A percentile compares a stretch with the other conserved stretches of the same genome.
Evolutionary conservation across 2,113 vertebrate genomes (phyloP).

Genomic region (Tapirus terrestris): DNA sequence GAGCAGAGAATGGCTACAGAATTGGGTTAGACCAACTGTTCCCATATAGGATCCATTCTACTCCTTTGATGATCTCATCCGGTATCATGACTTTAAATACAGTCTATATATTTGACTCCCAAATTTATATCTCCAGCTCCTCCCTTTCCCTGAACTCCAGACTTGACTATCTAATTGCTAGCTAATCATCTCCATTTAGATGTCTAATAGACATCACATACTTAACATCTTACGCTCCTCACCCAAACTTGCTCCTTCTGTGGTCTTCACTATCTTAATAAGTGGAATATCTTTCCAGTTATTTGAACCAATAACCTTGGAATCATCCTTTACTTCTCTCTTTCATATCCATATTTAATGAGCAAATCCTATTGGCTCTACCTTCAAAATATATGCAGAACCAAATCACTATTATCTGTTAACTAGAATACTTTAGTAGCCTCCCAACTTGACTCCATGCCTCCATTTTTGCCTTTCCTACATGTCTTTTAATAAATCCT

Average conservation of each 20-base stretch:
- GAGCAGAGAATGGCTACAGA: neutral
- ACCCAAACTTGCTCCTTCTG: neutral
- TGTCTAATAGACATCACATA: neutral
- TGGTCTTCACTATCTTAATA: neutral
- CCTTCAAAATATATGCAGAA: constrained; percentile 36
- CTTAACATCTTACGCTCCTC: neutral
- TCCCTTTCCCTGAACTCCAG: neutral
- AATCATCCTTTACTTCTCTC: neutral
- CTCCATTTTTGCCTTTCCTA: constrained; percentile 24
- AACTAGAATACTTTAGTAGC: neutral
- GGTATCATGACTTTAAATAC: constrained; percentile 2
- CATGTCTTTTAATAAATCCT: constrained; percentile 14
- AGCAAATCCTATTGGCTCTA: neutral
- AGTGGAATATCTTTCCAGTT: neutral
- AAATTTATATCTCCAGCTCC: neutral
- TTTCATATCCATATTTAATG: constrained; percentile 8
- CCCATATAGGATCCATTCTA: neutral
- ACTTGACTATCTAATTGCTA: neutral
- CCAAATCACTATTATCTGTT: neutral
- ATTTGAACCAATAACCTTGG: neutral
- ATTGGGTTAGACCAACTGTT: neutral
- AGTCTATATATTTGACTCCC: neutral
- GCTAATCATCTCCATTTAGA: neutral
- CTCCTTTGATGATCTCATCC: neutral
- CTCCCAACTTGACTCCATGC: neutral